Conservation (phyloP, 2,888 invertebrate genomes). For the Dyspetes luteomarginatus region DNA sequence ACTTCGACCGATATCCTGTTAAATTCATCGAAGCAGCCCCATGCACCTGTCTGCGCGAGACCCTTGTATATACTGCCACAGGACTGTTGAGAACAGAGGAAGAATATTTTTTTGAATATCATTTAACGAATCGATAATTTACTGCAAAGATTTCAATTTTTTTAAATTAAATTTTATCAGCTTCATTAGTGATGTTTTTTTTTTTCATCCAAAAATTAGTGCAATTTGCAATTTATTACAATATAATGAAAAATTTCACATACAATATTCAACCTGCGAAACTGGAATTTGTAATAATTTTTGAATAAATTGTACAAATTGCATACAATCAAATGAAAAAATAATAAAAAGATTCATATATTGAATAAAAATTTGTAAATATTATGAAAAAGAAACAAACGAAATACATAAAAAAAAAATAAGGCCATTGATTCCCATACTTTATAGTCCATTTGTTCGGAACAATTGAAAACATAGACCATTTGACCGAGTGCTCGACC, state of each 20-base stretch:
- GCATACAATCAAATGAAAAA: too few relatives aligned
- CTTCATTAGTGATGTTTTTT: background rate
- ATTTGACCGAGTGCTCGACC: conserved; percentile 97
- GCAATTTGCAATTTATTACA: background rate
- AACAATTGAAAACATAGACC: conserved; percentile 99
- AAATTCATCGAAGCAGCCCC: conserved; percentile 99
- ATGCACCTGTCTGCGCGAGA: conserved; percentile 96
- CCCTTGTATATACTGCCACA: conserved; percentile 98
- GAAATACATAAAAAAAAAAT: background rate
- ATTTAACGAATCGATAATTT: background rate
- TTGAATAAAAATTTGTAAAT: too few relatives aligned
- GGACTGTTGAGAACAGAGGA: conserved; percentile 84
- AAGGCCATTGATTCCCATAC: conserved; percentile 74
- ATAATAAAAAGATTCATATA: too few relatives aligned
- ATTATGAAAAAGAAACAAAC: background rate
- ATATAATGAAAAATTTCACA: background rate
- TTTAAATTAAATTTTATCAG: too few relatives aligned
- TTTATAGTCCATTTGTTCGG: conserved; percentile 98
- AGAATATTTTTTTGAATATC: background rate
- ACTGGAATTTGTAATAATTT: background rate
- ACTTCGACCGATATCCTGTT: conserved; percentile 98
- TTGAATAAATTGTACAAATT: background rate
- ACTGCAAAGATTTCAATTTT: too few relatives aligned
- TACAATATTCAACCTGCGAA: background rate
- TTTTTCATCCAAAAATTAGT: background rate